phyloP scores from a whole-genome alignment of 1,140 invertebrate species.

The Zaprionus africanus region DNA sequence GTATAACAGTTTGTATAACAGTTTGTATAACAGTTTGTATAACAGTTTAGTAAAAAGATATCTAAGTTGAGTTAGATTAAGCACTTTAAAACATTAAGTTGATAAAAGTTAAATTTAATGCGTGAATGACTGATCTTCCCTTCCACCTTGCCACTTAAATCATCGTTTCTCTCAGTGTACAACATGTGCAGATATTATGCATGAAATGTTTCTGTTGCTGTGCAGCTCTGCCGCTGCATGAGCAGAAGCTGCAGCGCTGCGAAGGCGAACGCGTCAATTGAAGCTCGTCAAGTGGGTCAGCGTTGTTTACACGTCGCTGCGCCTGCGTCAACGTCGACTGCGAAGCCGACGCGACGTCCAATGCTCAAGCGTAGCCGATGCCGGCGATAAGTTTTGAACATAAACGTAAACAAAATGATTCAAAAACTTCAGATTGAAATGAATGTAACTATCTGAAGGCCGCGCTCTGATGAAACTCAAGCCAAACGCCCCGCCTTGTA shows the following conservation, averaged over 20 bases:
- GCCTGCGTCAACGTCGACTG: constrained; percentile 43
- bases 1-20: not conserved
- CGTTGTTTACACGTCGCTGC: constrained; percentile 64
- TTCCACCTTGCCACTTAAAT: too few relatives aligned
- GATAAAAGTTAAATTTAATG: too few relatives aligned
- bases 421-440: not conserved
- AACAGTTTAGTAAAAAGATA: not conserved
- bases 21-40: not conserved
- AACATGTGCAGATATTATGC: not conserved
- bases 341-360: not conserved
- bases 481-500: not conserved
- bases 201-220: not conserved
- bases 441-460: not conserved
- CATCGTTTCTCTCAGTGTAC: not conserved
- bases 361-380: not conserved
- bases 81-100: too few relatives aligned
- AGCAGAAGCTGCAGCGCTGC: constrained; percentile 1
- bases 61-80: too few relatives aligned
- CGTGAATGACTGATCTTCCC: not conserved
- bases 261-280: constrained; percentile 62
- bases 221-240: not conserved
- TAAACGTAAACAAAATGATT: constrained; percentile 6
- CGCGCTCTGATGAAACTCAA: not conserved
- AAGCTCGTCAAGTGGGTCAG: constrained; percentile 67
- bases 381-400: constrained; percentile 5